phyloP scores from a whole-genome alignment of 2,113 vertebrate genomes.

The Cinclus mexicanus region DNA sequence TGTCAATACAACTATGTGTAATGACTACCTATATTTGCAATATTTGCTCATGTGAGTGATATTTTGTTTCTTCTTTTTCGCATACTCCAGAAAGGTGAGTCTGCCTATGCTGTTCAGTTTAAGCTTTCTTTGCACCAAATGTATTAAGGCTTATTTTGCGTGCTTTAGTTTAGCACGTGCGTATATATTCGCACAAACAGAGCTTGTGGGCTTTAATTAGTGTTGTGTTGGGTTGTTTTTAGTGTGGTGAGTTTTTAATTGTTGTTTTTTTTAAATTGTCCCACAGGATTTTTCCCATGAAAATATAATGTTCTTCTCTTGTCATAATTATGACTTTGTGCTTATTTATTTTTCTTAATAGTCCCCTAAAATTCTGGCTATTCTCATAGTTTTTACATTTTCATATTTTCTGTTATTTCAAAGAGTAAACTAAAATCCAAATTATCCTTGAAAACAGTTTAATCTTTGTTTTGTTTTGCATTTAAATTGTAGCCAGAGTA shows the following conservation, averaged over 20 bases:
- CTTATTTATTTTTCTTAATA: not conserved
- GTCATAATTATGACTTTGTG: not conserved
- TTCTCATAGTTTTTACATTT: not conserved
- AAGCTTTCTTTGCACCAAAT: not conserved
- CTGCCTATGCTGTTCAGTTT: not conserved
- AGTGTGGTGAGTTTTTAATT: too few species aligned
- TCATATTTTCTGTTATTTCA: not conserved
- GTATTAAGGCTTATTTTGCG: not conserved
- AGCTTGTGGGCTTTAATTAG: not conserved
- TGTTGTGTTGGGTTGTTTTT: accelerated
- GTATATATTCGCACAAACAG: not conserved
- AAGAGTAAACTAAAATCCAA: not conserved
- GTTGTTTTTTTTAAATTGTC: not conserved
- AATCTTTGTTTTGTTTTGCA: not conserved
- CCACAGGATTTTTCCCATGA: not conserved
- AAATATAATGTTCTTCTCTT: not conserved
- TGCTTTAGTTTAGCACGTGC: accelerated
- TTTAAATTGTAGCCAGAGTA: not conserved
- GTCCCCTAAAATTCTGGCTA: not conserved
- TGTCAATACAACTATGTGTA: not conserved
- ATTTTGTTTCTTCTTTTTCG: not conserved
- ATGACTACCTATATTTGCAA: not conserved
- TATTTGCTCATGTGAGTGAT: not conserved
- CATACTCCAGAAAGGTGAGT: not conserved
- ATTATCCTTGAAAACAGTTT: not conserved